Evolutionary conservation across 2,888 invertebrate genomes (phyloP).

Genomic region (Colostygia pectinataria): DNA sequence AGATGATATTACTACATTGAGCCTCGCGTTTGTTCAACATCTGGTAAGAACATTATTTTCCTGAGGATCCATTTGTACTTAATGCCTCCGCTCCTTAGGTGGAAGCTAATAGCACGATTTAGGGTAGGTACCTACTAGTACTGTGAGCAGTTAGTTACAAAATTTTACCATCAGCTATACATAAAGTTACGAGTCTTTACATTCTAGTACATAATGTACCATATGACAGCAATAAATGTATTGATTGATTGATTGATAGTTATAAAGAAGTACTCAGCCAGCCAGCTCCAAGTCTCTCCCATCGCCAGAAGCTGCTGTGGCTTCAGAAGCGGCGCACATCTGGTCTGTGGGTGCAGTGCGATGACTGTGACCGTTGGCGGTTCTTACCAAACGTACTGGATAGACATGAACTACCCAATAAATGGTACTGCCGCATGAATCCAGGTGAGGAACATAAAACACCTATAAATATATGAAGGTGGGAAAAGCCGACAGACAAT

Average conservation of each 20-base stretch:
- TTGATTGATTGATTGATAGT: not conserved
- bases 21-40: no score
- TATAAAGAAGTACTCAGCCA: conserved; percentile 62
- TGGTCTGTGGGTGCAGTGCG: conserved; percentile 85
- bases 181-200: not conserved
- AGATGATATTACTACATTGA: no score
- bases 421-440: conserved; percentile 86
- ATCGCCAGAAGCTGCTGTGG: conserved; percentile 66
- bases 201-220: not conserved
- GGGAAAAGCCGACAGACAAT: no score
- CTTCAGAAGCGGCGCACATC: conserved; percentile 73
- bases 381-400: conserved; percentile 80
- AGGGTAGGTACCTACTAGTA: no score
- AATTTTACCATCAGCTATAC: no score
- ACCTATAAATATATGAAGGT: no score
- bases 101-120: no score
- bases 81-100: no score
- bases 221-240: no score
- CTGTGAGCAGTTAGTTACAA: no score
- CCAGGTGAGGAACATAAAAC: conserved; percentile 75
- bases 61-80: no score
- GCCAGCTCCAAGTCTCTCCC: conserved; percentile 51
- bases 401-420: conserved; percentile 80
- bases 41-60: no score
- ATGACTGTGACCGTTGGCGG: conserved; percentile 83